Percentiles rank a stretch among this genome's conserved stretches.
Evolutionary conservation across 2,113 vertebrate species (phyloP).

Genomic region (Cottus gobio): DNA sequence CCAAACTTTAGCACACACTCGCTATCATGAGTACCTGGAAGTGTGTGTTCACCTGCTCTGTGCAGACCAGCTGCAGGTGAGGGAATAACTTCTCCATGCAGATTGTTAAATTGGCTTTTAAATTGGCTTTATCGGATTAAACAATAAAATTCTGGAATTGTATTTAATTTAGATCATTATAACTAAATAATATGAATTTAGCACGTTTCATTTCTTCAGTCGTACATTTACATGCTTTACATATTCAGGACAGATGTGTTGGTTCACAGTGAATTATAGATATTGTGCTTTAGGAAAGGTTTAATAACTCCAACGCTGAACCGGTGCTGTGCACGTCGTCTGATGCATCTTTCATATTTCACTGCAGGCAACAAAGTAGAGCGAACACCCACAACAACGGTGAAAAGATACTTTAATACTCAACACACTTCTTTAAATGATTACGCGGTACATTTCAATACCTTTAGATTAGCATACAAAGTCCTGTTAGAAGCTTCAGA

Average conservation of each 20-base stretch:
- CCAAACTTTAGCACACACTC: not conserved
- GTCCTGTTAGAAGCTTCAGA: constrained; percentile 3
- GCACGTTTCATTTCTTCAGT: not conserved
- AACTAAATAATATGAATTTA: not conserved
- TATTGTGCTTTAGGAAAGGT: not conserved
- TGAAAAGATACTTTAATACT: constrained; percentile 11
- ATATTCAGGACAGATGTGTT: no score
- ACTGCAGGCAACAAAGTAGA: not conserved
- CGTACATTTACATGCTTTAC: not conserved
- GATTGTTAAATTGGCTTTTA: not conserved
- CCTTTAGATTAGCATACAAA: constrained; percentile 3
- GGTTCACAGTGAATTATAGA: no score
- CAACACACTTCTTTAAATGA: constrained; percentile 6
- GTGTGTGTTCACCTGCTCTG: not conserved
- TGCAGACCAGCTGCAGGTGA: no score
- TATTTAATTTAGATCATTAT: not conserved
- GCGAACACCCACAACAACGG: not conserved
- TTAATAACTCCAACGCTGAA: not conserved
- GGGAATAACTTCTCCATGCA: not conserved
- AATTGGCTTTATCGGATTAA: not conserved
- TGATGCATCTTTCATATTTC: not conserved
- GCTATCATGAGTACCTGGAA: not conserved
- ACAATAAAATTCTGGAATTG: not conserved
- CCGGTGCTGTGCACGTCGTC: not conserved
- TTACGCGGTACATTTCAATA: constrained; percentile 11